Base-by-base conservation (phyloP, 2,888 invertebrate species). In the Phrixothrix hirtus region DNA sequence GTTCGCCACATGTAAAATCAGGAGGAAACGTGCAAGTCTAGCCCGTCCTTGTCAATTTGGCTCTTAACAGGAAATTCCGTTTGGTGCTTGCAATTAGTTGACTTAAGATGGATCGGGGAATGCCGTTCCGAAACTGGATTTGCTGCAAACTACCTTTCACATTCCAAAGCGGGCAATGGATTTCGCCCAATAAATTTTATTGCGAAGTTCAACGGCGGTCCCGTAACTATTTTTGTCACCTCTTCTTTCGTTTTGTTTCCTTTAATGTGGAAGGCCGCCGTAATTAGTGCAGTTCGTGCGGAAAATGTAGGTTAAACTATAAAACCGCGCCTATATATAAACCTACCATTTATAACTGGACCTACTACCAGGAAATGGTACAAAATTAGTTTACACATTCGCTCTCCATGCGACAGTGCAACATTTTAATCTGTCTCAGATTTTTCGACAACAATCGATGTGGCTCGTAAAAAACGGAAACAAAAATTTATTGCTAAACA, bases 131-230 rank as follows among this genome's bases (percentile, higher is more conserved):
- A 61, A 64, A 64, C 64, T 63, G 63, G 63, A 63, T 61, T 63
- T 60, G 61, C 57, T 58, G n/a, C n/a, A n/a, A 57, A 60, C 59
- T 59, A 62, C 64, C 64, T 64, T 64, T 64, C 64, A 64, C 64
- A 64, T 64, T 64, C 64, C 58, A 32, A 44, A 51, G 52, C 57
- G 60, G 54, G 45, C 59, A 57, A 55, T 50, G 58, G 57, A 56
- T 55, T 58, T 52, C 52, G 52, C 48, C 55, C 43, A 44, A 49
- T 55, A 45, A 58, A 30, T 30, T 46, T 21, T 26, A 37, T 31
- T 12, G 21, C 21, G 21, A 29, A 29, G 29, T 29, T 13, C 34
- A 16, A 34, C 34, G 34, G 21, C 7, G 21, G 21, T 21, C 7
- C 21, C n/a, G n/a, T n/a, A n/a, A n/a, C n/a, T n/a, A n/a, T n/a